Percentiles rank a stretch among this genome's conserved stretches.
Evolutionary conservation across 2,888 invertebrate genomes (phyloP).

Genomic region (Heliconius erato): DNA sequence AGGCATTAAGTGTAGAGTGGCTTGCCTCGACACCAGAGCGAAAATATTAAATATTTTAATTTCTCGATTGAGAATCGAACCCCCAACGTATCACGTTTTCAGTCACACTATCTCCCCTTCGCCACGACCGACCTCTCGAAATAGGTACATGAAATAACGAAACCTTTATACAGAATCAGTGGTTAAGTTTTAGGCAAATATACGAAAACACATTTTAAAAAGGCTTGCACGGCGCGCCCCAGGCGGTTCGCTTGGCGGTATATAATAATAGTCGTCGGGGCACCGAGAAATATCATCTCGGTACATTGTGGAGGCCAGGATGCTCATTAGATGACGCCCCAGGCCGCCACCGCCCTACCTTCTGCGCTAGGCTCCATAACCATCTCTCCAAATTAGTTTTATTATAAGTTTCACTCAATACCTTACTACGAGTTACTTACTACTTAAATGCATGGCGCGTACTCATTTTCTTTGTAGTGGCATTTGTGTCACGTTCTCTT

Average conservation of each 20-base stretch:
- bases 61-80: no score
- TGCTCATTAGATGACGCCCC: conserved; percentile 84
- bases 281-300: conserved; percentile 79
- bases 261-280: conserved; percentile 82
- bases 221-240: conserved; percentile 73
- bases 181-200: conserved; percentile 65
- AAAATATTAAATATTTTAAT: no score
- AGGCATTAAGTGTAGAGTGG: no score
- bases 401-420: conserved; percentile 55
- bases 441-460: conserved; percentile 48
- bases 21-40: no score
- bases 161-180: conserved; percentile 65
- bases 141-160: conserved; percentile 26
- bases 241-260: conserved; percentile 72
- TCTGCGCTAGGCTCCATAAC: conserved; percentile 53
- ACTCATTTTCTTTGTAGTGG: conserved; percentile 36
- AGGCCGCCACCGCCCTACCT: conserved; percentile 62
- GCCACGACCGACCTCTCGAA: no score
- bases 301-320: conserved; percentile 84
- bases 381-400: conserved; percentile 57
- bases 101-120: no score
- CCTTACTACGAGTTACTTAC: conserved; percentile 46
- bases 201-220: conserved; percentile 76
- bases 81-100: no score
- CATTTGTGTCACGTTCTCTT: conserved; percentile 36